These are phyloP conservation scores for Pseudoatta argentina DNA, from an alignment of 1,140 invertebrate genomes.

Conservation along the genomic window DNA sequence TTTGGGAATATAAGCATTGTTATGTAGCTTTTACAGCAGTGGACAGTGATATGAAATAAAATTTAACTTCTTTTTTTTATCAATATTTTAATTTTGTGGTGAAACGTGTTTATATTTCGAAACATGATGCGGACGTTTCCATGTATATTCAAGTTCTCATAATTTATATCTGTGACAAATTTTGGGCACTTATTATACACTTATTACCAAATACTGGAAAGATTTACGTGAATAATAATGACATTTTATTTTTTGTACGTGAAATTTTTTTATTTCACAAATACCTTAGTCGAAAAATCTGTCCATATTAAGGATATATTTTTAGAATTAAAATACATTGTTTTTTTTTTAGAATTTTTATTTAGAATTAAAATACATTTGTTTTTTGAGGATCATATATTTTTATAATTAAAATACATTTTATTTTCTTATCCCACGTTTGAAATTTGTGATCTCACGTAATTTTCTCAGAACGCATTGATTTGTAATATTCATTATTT, in stretches of 20 bases:
- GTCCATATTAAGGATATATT: not conserved
- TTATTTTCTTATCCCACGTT: not conserved
- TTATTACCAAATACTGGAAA: not conserved
- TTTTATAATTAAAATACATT: conserved; percentile 19
- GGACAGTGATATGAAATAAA: conserved; percentile 2
- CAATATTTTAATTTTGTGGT: conserved; percentile 1
- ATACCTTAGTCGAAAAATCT: not conserved
- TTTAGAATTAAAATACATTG: conserved; percentile 12
- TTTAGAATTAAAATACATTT: not conserved
- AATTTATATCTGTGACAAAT: not conserved
- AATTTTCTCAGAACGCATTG: not conserved
- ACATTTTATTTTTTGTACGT: not conserved
- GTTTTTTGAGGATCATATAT: not conserved
- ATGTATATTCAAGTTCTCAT: not conserved
- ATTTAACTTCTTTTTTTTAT: conserved; percentile 24
- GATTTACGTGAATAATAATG: not conserved
- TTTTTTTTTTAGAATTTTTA: not conserved
- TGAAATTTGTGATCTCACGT: not conserved
- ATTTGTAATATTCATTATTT: not conserved
- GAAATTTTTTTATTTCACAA: not conserved
- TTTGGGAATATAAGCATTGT: conserved; percentile 48
- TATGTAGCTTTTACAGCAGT: not conserved
- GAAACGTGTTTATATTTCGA: not conserved
- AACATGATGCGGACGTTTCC: not conserved
- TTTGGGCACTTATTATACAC: not conserved